Evolutionary conservation across 2,888 invertebrate species (phyloP).

Genomic region (Drepanosiphum platanoidis): DNA sequence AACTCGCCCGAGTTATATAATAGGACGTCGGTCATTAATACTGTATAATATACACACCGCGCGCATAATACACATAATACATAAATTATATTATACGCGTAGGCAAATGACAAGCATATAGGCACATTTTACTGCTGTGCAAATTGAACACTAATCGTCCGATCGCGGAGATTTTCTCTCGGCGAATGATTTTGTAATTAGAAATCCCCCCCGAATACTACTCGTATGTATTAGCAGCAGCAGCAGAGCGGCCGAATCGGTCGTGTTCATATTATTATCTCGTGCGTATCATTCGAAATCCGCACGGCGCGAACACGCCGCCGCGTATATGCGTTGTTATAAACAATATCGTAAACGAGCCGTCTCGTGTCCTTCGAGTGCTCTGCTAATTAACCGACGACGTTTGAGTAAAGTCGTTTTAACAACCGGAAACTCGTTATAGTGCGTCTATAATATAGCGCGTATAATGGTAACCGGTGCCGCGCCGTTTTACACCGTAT

Average conservation of each 20-base stretch:
- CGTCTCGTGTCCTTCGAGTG: conserved; percentile 37
- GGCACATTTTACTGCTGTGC: too few species aligned
- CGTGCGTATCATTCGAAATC: background rate
- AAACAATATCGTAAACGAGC: conserved; percentile 5
- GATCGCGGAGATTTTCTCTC: background rate
- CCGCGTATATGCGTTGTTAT: background rate
- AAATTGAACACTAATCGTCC: conserved; percentile 4
- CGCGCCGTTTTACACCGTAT: too few species aligned
- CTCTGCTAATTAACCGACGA: conserved; percentile 27
- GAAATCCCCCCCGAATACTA: background rate
- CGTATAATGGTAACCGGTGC: background rate
- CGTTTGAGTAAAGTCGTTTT: conserved; percentile 38
- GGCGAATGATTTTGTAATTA: background rate
- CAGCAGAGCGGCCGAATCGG: background rate
- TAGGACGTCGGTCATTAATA: background rate
- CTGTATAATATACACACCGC: background rate
- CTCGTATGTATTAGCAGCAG: background rate
- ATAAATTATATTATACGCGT: too few species aligned
- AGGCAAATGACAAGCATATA: too few species aligned
- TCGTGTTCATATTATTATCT: background rate
- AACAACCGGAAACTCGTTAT: conserved; percentile 57
- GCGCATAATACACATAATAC: too few species aligned
- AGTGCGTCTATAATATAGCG: background rate
- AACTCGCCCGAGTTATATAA: background rate
- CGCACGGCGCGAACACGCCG: background rate